A percentile compares a stretch with the other conserved stretches of the same genome.
Conservation (phyloP, 2,113 vertebrate genomes). For the Phoxinus phoxinus region DNA sequence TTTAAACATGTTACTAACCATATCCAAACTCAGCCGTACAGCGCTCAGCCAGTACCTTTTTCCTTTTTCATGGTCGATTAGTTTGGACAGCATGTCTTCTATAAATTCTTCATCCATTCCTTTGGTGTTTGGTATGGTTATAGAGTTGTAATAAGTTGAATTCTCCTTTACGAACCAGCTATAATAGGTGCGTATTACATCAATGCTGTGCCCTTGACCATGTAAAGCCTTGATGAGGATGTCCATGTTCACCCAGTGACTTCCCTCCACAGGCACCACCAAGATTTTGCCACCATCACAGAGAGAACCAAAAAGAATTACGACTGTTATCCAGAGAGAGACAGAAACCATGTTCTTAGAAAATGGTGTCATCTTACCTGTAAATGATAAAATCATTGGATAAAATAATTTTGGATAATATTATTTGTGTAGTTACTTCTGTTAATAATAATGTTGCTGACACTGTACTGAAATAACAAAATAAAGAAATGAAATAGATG, state of each 20-base stretch:
- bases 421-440: background rate
- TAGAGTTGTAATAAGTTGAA: conserved; percentile 28
- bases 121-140: conserved; percentile 24
- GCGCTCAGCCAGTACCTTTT: background rate
- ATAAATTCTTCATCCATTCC: conserved; percentile 29
- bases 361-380: background rate
- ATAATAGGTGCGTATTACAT: conserved; percentile 1
- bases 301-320: background rate
- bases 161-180: conserved; percentile 40
- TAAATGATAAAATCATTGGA: background rate
- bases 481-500: background rate
- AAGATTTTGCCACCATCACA: conserved; percentile 42
- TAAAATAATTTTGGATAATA: background rate
- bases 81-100: background rate
- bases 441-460: background rate
- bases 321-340: background rate
- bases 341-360: background rate
- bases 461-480: background rate
- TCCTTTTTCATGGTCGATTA: background rate
- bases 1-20: background rate
- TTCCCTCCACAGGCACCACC: conserved; percentile 41
- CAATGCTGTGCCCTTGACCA: conserved; percentile 8
- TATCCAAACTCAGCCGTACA: background rate
- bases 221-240: conserved; percentile 30
- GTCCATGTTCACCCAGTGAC: conserved; percentile 41